phyloP scores from a whole-genome alignment of 2,888 invertebrate genomes.

The Nomada ferruginata region DNA sequence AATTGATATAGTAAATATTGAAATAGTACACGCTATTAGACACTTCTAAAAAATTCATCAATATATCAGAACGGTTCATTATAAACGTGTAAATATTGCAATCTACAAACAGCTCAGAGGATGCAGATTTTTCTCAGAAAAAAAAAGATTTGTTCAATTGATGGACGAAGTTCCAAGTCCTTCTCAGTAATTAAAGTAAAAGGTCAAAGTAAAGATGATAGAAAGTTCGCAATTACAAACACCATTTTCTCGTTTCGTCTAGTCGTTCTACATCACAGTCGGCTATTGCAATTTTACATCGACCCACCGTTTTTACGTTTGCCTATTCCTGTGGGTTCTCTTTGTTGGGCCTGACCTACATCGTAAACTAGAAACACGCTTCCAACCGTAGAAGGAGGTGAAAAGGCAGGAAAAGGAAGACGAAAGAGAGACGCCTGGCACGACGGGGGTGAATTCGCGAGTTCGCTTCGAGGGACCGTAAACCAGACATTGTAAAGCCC shows the following conservation, averaged over 20 bases:
- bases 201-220: not conserved
- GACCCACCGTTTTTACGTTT: slow-evolving; percentile 42
- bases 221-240: slow-evolving; percentile 44
- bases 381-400: slow-evolving; percentile 12
- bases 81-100: no score
- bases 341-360: slow-evolving; percentile 63
- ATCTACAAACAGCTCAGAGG: no score
- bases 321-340: slow-evolving; percentile 14
- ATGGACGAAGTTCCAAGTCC: no score
- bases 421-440: slow-evolving; percentile 1
- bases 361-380: slow-evolving; percentile 67
- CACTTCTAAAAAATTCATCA: no score
- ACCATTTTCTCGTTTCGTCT: not conserved
- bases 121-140: no score
- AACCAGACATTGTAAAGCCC: slow-evolving; percentile 78
- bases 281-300: slow-evolving; percentile 50
- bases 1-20: no score
- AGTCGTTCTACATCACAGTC: slow-evolving; percentile 29
- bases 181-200: not conserved
- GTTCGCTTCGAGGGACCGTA: slow-evolving; percentile 55
- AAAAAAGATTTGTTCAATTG: no score
- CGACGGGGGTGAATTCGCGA: slow-evolving; percentile 7
- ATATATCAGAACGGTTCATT: no score
- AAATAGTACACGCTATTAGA: no score
- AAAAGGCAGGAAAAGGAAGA: slow-evolving; percentile 26